Evolutionary conservation across 2,113 vertebrate genomes (phyloP).

Genomic region (Psilopsiagon aymara): DNA sequence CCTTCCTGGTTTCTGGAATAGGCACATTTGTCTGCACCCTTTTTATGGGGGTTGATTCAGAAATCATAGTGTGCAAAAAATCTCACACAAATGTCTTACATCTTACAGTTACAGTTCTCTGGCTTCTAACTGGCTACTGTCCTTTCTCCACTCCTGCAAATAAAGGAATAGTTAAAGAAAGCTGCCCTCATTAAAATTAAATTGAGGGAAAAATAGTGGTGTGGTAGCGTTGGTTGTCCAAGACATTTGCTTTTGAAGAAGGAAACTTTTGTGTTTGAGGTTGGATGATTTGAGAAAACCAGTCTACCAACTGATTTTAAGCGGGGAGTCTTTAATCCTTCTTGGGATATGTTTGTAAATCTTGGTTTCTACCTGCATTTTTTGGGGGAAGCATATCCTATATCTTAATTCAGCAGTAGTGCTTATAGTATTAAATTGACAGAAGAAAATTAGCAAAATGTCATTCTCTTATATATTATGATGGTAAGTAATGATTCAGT

Average conservation of each 20-base stretch:
- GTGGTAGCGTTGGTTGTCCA: fast-evolving
- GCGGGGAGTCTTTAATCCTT: background rate
- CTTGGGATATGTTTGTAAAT: background rate
- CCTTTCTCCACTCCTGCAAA: background rate
- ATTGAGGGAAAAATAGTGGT: background rate
- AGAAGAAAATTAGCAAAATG: background rate
- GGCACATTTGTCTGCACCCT: background rate
- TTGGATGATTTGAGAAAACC: background rate
- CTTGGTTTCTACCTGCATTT: background rate
- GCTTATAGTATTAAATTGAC: background rate
- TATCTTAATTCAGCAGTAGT: background rate
- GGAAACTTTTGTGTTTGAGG: background rate
- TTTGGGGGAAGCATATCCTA: background rate
- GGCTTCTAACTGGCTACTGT: background rate
- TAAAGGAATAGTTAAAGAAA: background rate
- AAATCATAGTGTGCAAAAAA: background rate
- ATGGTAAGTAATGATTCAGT: background rate
- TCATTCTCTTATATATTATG: background rate
- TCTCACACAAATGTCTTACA: background rate
- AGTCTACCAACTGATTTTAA: background rate
- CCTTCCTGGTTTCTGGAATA: background rate
- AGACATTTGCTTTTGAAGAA: background rate
- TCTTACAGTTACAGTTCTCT: background rate
- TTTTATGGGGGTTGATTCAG: background rate
- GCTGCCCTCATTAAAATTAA: background rate